Evolutionary conservation across 2,113 vertebrate genomes (phyloP).

Genomic region (Glaucidium brasilianum): DNA sequence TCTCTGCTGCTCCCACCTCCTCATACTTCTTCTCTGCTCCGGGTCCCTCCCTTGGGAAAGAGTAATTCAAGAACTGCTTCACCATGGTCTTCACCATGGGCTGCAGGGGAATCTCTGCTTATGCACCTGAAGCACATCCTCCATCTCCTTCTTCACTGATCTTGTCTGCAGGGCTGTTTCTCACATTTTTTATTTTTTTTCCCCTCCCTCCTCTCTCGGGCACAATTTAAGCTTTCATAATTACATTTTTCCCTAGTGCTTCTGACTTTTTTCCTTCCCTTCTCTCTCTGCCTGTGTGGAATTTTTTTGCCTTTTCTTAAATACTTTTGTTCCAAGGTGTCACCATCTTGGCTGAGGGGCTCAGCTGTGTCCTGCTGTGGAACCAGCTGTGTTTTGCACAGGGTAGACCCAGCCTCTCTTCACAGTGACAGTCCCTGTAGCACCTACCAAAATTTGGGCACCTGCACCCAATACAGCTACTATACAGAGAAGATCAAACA

Average conservation of each 20-base stretch:
- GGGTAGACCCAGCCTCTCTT: not conserved
- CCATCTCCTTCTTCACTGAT: not conserved
- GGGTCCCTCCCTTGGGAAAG: not conserved
- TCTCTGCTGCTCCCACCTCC: not conserved
- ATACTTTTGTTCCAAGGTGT: not conserved
- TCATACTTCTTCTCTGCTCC: not conserved
- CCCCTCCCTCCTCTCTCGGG: not conserved
- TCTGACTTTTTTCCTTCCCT: not conserved
- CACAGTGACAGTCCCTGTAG: not conserved
- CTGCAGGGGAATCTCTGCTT: not conserved
- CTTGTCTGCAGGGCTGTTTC: not conserved
- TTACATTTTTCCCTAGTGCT: not conserved
- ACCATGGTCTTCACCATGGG: not conserved
- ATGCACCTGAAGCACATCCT: not conserved
- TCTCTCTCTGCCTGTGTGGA: not conserved
- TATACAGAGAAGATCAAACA: not conserved
- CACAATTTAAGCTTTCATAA: not conserved
- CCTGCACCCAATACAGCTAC: not conserved
- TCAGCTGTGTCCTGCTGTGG: not conserved
- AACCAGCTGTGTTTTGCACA: not conserved
- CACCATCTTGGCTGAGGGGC: not conserved
- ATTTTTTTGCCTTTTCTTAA: not conserved
- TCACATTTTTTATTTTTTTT: not conserved
- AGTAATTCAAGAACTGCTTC: not conserved
- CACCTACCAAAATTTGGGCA: not conserved